These are phyloP conservation scores for Triplophysa yarkandensis DNA, from an alignment of 2,797 vertebrate genomes.

Conservation along the genomic window DNA sequence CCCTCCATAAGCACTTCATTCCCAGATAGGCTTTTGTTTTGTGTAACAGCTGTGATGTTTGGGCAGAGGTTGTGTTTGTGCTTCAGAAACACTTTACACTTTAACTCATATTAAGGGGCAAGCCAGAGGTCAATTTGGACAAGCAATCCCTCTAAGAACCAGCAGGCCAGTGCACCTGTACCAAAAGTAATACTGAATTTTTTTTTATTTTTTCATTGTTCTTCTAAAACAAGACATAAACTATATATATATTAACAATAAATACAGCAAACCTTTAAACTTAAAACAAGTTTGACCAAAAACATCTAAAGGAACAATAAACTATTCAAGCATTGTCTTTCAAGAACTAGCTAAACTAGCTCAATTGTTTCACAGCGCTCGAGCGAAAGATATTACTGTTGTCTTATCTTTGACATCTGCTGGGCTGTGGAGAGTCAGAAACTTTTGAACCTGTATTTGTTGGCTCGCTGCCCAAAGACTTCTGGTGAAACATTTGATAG, in stretches of 20 bases:
- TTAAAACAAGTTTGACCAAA: background rate
- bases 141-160: slow-evolving; percentile 14
- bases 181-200: background rate
- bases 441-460: slow-evolving; percentile 39
- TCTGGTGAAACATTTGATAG: slow-evolving; percentile 31
- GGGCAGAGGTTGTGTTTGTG: background rate
- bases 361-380: background rate
- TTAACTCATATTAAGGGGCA: background rate
- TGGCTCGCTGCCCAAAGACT: slow-evolving; percentile 36
- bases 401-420: slow-evolving; percentile 35
- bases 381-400: background rate
- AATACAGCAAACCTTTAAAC: background rate
- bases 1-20: slow-evolving; percentile 23
- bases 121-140: slow-evolving; percentile 2
- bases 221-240: background rate
- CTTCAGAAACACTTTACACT: slow-evolving; percentile 15
- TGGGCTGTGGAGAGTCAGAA: slow-evolving; percentile 14
- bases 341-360: background rate
- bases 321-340: background rate
- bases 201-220: background rate
- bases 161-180: background rate
- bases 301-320: slow-evolving; percentile 13
- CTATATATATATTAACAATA: background rate
- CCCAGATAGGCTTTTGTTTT: slow-evolving; percentile 36
- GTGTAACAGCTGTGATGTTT: slow-evolving; percentile 29